Evolutionary conservation across 2,888 invertebrate genomes (phyloP), one percentile per base, ranked within the genome.

Genomic region (Brenthis daphne): DNA sequence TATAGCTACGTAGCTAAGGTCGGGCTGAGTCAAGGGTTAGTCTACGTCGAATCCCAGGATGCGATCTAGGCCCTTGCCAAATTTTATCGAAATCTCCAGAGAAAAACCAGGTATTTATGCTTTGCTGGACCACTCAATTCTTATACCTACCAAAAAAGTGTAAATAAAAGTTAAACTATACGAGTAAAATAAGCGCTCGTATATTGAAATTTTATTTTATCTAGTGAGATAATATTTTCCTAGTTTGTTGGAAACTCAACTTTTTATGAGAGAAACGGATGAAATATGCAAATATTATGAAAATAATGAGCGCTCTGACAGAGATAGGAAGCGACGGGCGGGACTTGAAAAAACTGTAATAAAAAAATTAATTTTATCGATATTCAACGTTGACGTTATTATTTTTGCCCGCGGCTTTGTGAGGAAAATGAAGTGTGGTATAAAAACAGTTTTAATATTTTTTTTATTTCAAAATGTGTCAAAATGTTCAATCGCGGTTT

Each of bases 291-390:
- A 61, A 16, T 51, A 14, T 51, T 61, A 51, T 53, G 16, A 61
- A 61, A 61, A 61, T 61, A 61, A 61, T 61, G 61, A 61, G 51
- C 53, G 53, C 33, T 53, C 53, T 12, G 33, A 37, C 33, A 5
- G 63, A 37, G 63, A 53, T 37, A 16, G 63, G 37, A 37, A 63
- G 63, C 33, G 5, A 4, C 61, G 37, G 20, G 61, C 37, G 61
- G 53, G 37, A 13, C 61, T 53, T 24, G 2, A 43, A 63, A 33
- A 48, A 51, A 53, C 53, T 63, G 33, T 61, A 51, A 33, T 61
- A 33, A 37, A 37, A 51, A 61, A 53, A 13, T 16, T 37, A 61
- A 61, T 61, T 51, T 61, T 33, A 37, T 53, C 61, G 61, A 53
- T 53, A 53, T 37, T 48, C 24, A 47, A 48, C 48, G 58, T 14